Conservation (phyloP, 2,888 invertebrate genomes). For the Drosophila heteroneura region DNA sequence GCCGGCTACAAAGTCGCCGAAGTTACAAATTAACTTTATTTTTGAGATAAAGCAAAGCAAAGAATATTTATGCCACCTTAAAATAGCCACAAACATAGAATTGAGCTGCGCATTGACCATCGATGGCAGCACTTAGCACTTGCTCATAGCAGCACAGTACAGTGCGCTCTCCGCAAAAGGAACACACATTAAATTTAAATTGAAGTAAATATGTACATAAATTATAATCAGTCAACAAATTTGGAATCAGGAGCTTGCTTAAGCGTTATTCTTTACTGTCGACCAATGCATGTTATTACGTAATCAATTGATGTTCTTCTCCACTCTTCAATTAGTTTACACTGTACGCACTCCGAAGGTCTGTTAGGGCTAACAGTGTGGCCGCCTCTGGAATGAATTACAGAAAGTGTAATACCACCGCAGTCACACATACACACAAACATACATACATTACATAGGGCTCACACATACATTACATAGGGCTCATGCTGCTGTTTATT, state of each 20-base stretch:
- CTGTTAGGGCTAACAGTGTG: constrained; percentile 19
- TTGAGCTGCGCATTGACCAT: constrained; percentile 28
- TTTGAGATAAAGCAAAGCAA: constrained; percentile 41
- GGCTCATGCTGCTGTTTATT: constrained; percentile 37
- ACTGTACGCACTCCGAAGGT: constrained; percentile 27
- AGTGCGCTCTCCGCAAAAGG: constrained; percentile 17
- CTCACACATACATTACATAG: not conserved
- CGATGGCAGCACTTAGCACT: constrained; percentile 39
- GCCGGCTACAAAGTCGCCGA: constrained; percentile 57
- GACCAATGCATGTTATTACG: not conserved
- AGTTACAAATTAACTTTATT: constrained; percentile 53
- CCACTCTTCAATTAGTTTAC: not conserved
- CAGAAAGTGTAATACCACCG: constrained; percentile 22
- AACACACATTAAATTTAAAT: not conserved
- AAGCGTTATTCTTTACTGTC: not conserved
- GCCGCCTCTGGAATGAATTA: constrained; percentile 35
- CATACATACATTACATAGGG: not conserved
- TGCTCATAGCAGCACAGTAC: constrained; percentile 18
- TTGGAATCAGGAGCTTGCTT: not conserved
- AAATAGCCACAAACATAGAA: constrained; percentile 48
- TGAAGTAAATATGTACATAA: not conserved
- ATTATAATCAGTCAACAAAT: not conserved
- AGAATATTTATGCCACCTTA: constrained; percentile 28
- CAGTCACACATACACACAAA: not conserved
- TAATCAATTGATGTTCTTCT: not conserved